Conservation (phyloP, 2,888 invertebrate genomes). For the Hydroisotoma schaefferi region DNA sequence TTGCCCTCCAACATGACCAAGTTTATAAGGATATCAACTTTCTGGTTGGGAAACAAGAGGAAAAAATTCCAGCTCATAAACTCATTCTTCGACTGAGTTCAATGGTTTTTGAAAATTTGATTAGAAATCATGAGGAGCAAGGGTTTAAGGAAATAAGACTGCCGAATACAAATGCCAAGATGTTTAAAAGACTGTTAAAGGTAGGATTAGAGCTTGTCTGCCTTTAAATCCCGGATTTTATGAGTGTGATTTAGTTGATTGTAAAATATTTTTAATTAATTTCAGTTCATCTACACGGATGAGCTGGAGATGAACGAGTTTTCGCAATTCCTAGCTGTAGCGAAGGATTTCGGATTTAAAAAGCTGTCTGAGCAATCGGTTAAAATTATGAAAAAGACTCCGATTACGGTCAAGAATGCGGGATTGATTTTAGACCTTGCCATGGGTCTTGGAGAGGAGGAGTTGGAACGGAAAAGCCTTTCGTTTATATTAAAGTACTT, state of each 20-base stretch:
- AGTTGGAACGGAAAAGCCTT: slow-evolving; percentile 7
- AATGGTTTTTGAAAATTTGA: slow-evolving; percentile 12
- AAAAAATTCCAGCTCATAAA: slow-evolving; percentile 9
- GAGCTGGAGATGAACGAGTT: slow-evolving; percentile 10
- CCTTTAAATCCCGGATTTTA: too few relatives aligned
- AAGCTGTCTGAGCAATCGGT: neutral
- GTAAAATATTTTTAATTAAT: too few relatives aligned
- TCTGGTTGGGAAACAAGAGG: slow-evolving; percentile 3
- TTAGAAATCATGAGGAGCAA: slow-evolving; percentile 6
- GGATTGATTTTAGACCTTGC: neutral
- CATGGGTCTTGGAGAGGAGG: neutral
- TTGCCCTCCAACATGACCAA: slow-evolving; percentile 7
- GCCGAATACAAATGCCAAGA: neutral
- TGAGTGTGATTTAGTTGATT: too few relatives aligned
- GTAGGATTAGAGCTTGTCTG: too few relatives aligned
- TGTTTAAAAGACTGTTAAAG: slow-evolving; percentile 8
- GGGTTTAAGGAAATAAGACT: slow-evolving; percentile 6
- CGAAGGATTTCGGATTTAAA: slow-evolving; percentile 9
- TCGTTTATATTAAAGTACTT: slow-evolving; percentile 4
- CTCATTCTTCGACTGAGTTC: slow-evolving; percentile 7
- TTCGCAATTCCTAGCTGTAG: slow-evolving; percentile 2
- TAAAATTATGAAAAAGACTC: slow-evolving; percentile 2
- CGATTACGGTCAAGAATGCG: neutral
- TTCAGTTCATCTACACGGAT: slow-evolving; percentile 14
- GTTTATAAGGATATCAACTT: slow-evolving; percentile 3